These are phyloP conservation scores for Masnerella sp. DNA, from an alignment of 2,888 invertebrate genomes.

Conservation along the genomic window DNA sequence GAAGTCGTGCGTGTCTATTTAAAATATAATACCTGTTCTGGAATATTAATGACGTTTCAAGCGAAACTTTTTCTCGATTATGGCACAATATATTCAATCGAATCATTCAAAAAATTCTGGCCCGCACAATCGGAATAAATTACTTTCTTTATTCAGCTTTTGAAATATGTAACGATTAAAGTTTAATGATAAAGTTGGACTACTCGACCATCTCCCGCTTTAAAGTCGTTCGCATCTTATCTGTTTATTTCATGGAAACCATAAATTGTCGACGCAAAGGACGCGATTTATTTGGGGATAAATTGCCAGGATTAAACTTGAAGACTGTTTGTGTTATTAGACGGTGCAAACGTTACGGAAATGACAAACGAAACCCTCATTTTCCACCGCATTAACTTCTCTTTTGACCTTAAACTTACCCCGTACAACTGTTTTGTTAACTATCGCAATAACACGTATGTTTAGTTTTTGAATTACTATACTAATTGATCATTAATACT, in stretches of 20 bases:
- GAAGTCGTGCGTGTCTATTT: slow-evolving; percentile 23
- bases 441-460: slow-evolving; percentile 47
- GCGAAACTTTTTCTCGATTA: slow-evolving; percentile 7
- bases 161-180: slow-evolving; percentile 11
- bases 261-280: slow-evolving; percentile 33
- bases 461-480: slow-evolving; percentile 48
- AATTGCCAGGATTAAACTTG: slow-evolving; percentile 49
- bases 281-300: slow-evolving; percentile 45
- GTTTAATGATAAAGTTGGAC: slow-evolving; percentile 27
- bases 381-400: slow-evolving; percentile 53
- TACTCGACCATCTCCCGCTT: slow-evolving; percentile 15
- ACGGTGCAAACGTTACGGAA: slow-evolving; percentile 44
- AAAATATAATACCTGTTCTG: slow-evolving; percentile 19
- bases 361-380: slow-evolving; percentile 59
- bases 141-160: neutral
- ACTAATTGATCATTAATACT: slow-evolving; percentile 27
- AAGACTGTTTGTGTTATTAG: slow-evolving; percentile 52
- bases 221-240: slow-evolving; percentile 41
- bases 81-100: neutral
- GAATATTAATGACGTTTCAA: slow-evolving; percentile 17
- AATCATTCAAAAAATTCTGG: neutral
- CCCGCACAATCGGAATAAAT: no score
- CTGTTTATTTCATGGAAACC: slow-evolving; percentile 22
- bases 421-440: slow-evolving; percentile 42
- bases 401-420: slow-evolving; percentile 50